A percentile compares a stretch with the other conserved stretches of the same genome.
Evolutionary conservation across 2,113 vertebrate species (phyloP).

Genomic region (Malaclemys terrapin): DNA sequence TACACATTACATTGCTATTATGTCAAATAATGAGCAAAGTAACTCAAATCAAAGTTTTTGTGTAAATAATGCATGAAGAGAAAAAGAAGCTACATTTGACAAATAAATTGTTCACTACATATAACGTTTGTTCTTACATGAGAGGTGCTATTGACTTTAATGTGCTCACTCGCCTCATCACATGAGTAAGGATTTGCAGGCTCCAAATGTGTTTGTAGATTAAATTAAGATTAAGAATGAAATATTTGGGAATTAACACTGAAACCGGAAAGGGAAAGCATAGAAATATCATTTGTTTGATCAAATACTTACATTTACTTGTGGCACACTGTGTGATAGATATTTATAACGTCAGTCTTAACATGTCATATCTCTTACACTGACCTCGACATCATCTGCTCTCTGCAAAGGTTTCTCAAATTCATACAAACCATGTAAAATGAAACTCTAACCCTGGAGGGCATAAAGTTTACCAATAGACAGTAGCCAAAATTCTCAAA

Average conservation of each 20-base stretch:
- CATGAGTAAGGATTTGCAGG: slow-evolving; percentile 47
- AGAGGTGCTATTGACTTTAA: slow-evolving; percentile 27
- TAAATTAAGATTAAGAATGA: slow-evolving; percentile 12
- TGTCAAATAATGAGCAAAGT: background rate
- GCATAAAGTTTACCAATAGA: background rate
- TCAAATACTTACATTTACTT: background rate
- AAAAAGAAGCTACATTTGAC: background rate
- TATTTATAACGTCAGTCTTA: background rate
- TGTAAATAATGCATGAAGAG: background rate
- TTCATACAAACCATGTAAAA: background rate
- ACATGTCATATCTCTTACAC: background rate
- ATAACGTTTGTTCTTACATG: background rate
- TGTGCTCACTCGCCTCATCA: slow-evolving; percentile 42
- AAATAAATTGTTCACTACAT: background rate
- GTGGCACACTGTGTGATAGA: background rate
- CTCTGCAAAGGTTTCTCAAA: background rate
- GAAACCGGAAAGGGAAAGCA: slow-evolving; percentile 15
- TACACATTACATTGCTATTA: background rate
- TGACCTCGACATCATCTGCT: background rate
- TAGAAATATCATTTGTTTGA: background rate
- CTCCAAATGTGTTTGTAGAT: slow-evolving; percentile 50
- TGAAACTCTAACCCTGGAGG: background rate
- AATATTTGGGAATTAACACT: slow-evolving; percentile 13
- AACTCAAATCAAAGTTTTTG: background rate
- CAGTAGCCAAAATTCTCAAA: background rate